Evolutionary conservation across 2,797 vertebrate genomes (phyloP), one percentile per base, ranked within the genome.

Genomic region (Odontamblyopus lacepedii): DNA sequence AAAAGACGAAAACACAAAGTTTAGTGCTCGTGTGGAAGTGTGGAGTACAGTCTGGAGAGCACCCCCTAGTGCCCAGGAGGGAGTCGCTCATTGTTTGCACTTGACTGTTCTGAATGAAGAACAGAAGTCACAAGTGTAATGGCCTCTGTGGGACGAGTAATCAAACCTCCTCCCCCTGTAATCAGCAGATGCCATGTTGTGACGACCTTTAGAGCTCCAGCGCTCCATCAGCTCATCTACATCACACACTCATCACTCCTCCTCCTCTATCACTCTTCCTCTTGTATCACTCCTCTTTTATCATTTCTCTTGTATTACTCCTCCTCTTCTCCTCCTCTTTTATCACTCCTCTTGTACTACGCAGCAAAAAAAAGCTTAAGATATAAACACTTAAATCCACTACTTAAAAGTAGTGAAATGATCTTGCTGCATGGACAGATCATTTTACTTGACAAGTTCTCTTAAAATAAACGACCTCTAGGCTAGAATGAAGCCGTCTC

Each of bases 221-320:
- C 86, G 83, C 70, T 89, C 91, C 88, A 88, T 83, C 74, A 57
- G 92, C 92, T 93, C 90, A 92, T 94, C 90, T 88, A 90, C 88
- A 93, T 93, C 83, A 68, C 75, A 79, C 85, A 80, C 83, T 78
- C 82, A 87, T 92, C 90, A 91, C 92, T 88, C 91, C 87, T 92
- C 84, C 90, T 88, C 82, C 86, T 86, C 35, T 3, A 38, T 38
- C 35, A 38, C 35, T 85, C 72, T 79, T 81, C 74, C 80, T 79
- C 7, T 48, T 8, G 1, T 38, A 8, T 38, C 7, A 38, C 35
- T 38, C 35, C 35, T 38, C 35, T 2, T 38, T 2, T 38, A 5
- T 38, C 35, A 35, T 6, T 38, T 6, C 32, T 35, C 32, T 35
- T 35, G 32, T 35, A 7, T 35, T 7, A 35, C 32, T 35, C 32